These are phyloP conservation scores for Pseudobourletiella spinata DNA, from an alignment of 1,140 invertebrate species.

Conservation along the genomic window DNA sequence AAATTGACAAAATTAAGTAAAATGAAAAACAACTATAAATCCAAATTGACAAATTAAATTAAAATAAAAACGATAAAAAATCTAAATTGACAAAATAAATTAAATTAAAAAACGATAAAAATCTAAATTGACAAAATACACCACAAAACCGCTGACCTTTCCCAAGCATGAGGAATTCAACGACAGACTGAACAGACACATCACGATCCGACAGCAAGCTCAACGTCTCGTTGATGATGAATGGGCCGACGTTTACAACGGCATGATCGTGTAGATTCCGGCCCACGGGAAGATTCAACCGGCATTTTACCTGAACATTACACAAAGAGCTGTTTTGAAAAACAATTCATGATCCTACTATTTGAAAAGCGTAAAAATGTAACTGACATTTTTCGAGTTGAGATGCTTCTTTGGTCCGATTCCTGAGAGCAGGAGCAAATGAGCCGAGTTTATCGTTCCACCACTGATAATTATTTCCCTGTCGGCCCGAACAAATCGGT, in stretches of 20 bases:
- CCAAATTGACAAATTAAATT: neutral
- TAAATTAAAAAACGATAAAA: no score
- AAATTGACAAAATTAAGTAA: neutral
- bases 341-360: neutral
- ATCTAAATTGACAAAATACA: no score
- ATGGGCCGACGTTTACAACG: constrained; percentile 6
- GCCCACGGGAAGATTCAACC: constrained; percentile 41
- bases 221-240: constrained; percentile 1
- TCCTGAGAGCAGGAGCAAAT: constrained; percentile 46
- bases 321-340: neutral
- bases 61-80: neutral
- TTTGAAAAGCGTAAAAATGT: neutral
- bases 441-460: constrained; percentile 40
- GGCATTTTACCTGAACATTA: constrained; percentile 8
- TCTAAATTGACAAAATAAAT: neutral
- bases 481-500: constrained; percentile 19
- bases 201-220: constrained; percentile 21
- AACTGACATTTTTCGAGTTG: constrained; percentile 34
- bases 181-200: constrained; percentile 12
- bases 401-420: constrained; percentile 45
- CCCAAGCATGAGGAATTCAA: constrained; percentile 10
- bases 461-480: constrained; percentile 39
- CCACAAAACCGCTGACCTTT: constrained; percentile 12
- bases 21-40: no score
- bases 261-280: constrained; percentile 43